Base-by-base conservation (phyloP, 2,113 vertebrate genomes). In the Apistogramma diplotaenia region DNA sequence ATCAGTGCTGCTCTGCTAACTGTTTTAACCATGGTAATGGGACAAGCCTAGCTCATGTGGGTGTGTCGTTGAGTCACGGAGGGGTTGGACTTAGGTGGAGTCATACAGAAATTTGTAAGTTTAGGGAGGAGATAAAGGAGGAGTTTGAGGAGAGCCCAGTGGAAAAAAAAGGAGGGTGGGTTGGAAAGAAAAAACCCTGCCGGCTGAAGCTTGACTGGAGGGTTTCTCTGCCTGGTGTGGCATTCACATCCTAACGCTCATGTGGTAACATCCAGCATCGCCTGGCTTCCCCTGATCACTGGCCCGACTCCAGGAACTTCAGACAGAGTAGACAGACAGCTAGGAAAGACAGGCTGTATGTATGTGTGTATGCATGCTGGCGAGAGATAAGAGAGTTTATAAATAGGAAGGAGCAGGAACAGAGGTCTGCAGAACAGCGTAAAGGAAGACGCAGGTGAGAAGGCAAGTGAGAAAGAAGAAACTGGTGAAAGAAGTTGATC, bases 191-290 rank as follows among this genome's bases (percentile, higher is more conserved):
- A 90, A 88, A 19, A 89, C 86, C 37, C 88, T 80, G 82, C 85
- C 76, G 89, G 89, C 86, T 85, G 81, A 54, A 89, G 89, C 85
- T 93, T 94, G 90, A 92, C 91, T 91, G 80, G 76, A 91, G 89
- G 85, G 77, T 87, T 92, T 92, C 91, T 91, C 91, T 91, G 82
- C 86, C 87, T 91, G 83, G 71, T 93, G 93, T 86, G 90, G 92
- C 90, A 94, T 95, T 95, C 89, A 84, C 80, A 91, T 90, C 89
- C 76, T 72, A 84, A 88, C 74, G 78, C 88, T 92, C 82, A 89
- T 93, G 90, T 92, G 89, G 87, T 87, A 92, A 85, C 85, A 85
- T 91, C 84, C 85, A 89, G 81, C 83, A 84, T 80, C 19, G 78
- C 89, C 84, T 79, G 76, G 88, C 86, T 90, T 85, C 76, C 77